A percentile compares a stretch with the other conserved stretches of the same genome.
Conservation (phyloP, 2,797 vertebrate species). For the Enteromius trimaculatus region DNA sequence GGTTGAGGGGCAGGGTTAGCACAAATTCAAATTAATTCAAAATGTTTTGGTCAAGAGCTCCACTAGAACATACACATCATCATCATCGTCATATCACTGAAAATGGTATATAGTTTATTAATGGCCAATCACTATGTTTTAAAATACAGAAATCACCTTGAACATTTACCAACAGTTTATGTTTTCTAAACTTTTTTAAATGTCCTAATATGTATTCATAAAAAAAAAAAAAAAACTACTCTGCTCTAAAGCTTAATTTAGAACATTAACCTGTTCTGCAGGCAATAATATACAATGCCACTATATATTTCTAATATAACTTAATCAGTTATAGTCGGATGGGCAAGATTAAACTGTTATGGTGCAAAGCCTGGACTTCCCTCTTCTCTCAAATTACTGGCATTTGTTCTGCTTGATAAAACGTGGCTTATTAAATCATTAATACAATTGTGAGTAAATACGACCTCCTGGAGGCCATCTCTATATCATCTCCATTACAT, state of each 20-base stretch:
- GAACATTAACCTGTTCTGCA: neutral
- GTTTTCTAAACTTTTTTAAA: neutral
- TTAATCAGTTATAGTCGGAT: neutral
- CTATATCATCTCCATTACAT: conserved; percentile 13
- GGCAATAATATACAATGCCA: neutral
- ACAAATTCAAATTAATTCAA: too few relatives aligned
- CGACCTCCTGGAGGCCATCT: conserved; percentile 11
- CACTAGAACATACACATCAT: neutral
- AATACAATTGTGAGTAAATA: conserved; percentile 48
- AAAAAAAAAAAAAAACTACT: neutral
- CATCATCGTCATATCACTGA: neutral
- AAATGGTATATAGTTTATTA: neutral
- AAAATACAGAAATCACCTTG: neutral
- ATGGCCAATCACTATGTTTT: neutral
- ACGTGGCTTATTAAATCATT: conserved; percentile 49
- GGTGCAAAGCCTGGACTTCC: neutral
- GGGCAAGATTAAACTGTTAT: neutral
- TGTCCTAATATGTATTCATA: neutral
- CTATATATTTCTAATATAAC: neutral
- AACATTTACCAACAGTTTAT: neutral
- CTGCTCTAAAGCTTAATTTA: neutral
- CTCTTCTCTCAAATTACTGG: conserved; percentile 13
- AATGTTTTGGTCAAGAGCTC: neutral
- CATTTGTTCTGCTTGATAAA: conserved; percentile 46
- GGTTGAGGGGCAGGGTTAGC: too few relatives aligned